phyloP scores from a whole-genome alignment of 2,888 invertebrate genomes.

The Stictocephala bisonia region DNA sequence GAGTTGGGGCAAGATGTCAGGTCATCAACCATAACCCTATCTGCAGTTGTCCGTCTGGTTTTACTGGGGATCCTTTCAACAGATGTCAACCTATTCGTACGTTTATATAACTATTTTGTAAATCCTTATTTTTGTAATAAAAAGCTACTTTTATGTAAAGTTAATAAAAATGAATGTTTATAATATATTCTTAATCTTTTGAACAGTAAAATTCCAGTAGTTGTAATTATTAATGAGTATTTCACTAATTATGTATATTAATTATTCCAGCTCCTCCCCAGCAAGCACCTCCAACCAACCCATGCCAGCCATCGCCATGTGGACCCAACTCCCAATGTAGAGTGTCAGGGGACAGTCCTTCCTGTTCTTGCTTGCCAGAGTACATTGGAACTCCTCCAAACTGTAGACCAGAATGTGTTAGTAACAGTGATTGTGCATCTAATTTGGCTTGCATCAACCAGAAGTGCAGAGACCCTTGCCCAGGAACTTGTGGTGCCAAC shows the following conservation, averaged over 20 bases:
- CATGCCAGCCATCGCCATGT: conserved; percentile 64
- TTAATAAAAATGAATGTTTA: too few species aligned
- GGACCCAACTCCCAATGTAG: conserved; percentile 64
- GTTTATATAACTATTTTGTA: conserved; percentile 27
- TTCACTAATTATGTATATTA: too few species aligned
- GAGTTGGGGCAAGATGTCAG: conserved; percentile 68
- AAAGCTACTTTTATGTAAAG: too few species aligned
- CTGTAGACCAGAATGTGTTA: conserved; percentile 75
- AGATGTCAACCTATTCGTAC: conserved; percentile 70
- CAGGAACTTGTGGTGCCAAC: conserved; percentile 81
- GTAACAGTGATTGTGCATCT: conserved; percentile 76
- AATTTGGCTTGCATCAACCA: conserved; percentile 78
- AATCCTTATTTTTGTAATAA: too few species aligned
- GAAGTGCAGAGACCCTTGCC: conserved; percentile 80
- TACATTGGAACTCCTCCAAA: conserved; percentile 78
- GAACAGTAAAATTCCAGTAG: background rate
- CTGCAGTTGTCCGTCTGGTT: conserved; percentile 65
- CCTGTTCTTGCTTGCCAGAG: conserved; percentile 76
- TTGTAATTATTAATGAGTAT: too few species aligned
- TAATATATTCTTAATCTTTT: background rate
- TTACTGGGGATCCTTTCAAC: conserved; percentile 66
- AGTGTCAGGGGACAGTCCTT: conserved; percentile 59
- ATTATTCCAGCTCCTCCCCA: conserved; percentile 52
- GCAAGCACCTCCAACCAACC: conserved; percentile 57
- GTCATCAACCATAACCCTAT: conserved; percentile 67